Evolutionary conservation across 1,140 invertebrate genomes (phyloP).

Genomic region (Halyomorpha halys): DNA sequence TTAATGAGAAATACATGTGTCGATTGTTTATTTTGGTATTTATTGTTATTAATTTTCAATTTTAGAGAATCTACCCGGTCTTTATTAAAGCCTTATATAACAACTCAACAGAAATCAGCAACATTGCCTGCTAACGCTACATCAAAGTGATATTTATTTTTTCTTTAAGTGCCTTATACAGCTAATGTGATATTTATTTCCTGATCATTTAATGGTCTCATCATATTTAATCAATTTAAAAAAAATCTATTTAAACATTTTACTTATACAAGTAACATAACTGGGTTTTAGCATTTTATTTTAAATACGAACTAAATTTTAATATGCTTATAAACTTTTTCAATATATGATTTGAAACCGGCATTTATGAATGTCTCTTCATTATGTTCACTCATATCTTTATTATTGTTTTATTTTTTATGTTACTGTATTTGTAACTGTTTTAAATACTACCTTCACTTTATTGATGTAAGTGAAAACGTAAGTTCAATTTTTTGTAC

Average conservation of each 20-base stretch:
- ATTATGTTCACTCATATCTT: too few relatives aligned
- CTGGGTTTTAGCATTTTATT: background rate
- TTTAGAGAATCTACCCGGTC: conserved; percentile 63
- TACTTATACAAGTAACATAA: background rate
- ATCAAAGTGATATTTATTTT: conserved; percentile 21
- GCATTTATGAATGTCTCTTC: too few relatives aligned
- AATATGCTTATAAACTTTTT: background rate
- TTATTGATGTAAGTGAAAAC: background rate
- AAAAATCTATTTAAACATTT: background rate
- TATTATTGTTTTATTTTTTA: too few relatives aligned
- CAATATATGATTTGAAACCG: background rate
- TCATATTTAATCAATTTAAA: background rate
- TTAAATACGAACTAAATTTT: background rate
- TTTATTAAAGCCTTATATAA: conserved; percentile 39
- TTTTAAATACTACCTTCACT: too few relatives aligned
- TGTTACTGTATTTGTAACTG: too few relatives aligned
- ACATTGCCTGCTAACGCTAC: conserved; percentile 36
- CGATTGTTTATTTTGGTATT: conserved; percentile 10
- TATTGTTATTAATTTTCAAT: conserved; percentile 25
- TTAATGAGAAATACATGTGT: background rate
- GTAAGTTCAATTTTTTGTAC: background rate
- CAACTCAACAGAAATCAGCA: conserved; percentile 37
- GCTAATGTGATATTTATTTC: conserved; percentile 1
- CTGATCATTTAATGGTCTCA: background rate
- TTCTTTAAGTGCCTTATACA: conserved; percentile 5